A percentile compares a stretch with the other conserved stretches of the same genome.
Evolutionary conservation across 2,113 vertebrate genomes (phyloP).

Genomic region (Thomomys bottae): DNA sequence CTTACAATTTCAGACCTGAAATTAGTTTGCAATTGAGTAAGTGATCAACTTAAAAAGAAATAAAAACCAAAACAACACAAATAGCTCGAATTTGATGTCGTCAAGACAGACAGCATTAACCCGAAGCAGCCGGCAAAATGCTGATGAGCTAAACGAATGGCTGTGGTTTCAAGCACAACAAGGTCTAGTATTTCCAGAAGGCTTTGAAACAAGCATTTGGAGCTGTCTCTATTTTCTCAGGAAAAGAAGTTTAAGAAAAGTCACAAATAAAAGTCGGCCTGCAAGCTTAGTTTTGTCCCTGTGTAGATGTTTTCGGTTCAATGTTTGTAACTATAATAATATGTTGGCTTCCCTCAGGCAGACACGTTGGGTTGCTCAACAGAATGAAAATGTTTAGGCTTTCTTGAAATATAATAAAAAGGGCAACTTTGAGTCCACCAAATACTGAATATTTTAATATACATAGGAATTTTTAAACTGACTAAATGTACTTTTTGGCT

Average conservation of each 20-base stretch:
- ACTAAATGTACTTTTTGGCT: background rate
- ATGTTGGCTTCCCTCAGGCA: background rate
- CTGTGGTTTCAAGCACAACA: slow-evolving; percentile 42
- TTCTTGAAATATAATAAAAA: background rate
- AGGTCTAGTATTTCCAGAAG: slow-evolving; percentile 56
- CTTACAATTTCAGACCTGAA: slow-evolving; percentile 40
- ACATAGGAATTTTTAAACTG: background rate
- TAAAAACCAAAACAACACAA: no score
- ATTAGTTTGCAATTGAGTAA: slow-evolving; percentile 41
- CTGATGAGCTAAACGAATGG: slow-evolving; percentile 53
- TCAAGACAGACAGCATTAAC: slow-evolving; percentile 42
- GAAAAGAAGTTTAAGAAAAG: background rate
- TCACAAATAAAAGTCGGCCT: background rate
- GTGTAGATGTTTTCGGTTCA: background rate
- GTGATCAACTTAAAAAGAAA: slow-evolving; percentile 62
- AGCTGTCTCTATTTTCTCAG: background rate
- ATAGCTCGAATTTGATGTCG: slow-evolving; percentile 54
- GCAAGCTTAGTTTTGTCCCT: background rate
- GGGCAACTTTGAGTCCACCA: background rate
- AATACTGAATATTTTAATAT: background rate
- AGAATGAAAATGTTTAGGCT: background rate
- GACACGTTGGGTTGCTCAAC: background rate
- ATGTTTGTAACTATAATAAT: background rate
- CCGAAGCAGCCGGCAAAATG: slow-evolving; percentile 23
- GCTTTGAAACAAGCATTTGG: slow-evolving; percentile 22